Evolutionary conservation across 2,888 invertebrate species (phyloP).

Genomic region (Melanchra persicariae): DNA sequence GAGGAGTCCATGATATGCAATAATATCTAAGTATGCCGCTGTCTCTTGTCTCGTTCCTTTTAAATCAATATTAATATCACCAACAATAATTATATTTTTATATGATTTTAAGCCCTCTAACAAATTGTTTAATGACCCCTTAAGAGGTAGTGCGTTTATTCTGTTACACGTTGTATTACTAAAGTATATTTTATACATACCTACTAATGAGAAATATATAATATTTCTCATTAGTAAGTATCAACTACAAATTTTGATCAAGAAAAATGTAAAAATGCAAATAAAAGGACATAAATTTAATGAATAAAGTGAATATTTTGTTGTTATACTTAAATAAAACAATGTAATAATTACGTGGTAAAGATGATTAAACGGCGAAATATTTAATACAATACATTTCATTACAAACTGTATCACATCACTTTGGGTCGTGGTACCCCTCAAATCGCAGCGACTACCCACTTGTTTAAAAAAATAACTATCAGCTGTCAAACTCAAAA

Average conservation of each 20-base stretch:
- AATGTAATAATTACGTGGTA: constrained; percentile 29
- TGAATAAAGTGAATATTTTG: not conserved
- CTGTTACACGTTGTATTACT: too few species aligned
- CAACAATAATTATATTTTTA: too few species aligned
- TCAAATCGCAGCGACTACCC: constrained; percentile 13
- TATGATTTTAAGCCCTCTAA: too few species aligned
- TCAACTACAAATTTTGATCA: too few species aligned
- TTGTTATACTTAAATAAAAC: constrained; percentile 8
- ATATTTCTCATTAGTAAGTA: too few species aligned
- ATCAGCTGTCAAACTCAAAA: not conserved
- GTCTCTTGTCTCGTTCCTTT: too few species aligned
- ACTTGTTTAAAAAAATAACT: constrained; percentile 17
- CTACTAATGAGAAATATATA: constrained; percentile 26
- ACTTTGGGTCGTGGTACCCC: not conserved
- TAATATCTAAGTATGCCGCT: too few species aligned
- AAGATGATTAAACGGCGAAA: constrained; percentile 27
- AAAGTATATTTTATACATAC: constrained; percentile 22
- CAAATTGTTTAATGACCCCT: too few species aligned
- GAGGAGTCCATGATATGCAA: too few species aligned
- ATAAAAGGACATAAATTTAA: not conserved
- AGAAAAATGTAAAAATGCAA: constrained; percentile 19
- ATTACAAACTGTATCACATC: constrained; percentile 19
- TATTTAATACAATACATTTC: constrained; percentile 1
- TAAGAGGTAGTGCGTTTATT: too few species aligned
- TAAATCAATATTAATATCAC: too few species aligned